Percentiles rank a stretch among this genome's conserved stretches.
Conservation (phyloP, 2,888 invertebrate genomes). For the Steinernema hermaphroditum region DNA sequence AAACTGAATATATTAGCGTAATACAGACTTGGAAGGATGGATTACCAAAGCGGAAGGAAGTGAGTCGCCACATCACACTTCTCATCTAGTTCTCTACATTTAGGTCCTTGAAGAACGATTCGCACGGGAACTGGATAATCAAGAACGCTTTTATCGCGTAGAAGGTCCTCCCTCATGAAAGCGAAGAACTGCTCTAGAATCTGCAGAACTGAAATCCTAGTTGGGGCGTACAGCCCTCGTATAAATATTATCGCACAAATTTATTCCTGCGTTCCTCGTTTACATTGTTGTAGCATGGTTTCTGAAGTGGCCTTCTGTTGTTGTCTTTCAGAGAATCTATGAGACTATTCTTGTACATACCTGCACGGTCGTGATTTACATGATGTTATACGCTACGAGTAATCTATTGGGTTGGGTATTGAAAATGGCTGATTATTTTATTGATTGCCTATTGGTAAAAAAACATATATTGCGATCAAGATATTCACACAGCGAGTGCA, state of each 20-base stretch:
- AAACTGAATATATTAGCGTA: constrained; percentile 58
- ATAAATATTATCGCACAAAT: too few species aligned
- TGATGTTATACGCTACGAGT: constrained; percentile 12
- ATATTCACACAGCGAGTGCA: constrained; percentile 53
- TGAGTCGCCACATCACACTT: too few species aligned
- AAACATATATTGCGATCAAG: too few species aligned
- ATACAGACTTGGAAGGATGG: constrained; percentile 57
- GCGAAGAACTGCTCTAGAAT: too few species aligned
- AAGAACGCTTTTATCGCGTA: constrained; percentile 57
- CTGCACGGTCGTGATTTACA: neutral
- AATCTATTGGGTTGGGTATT: too few species aligned
- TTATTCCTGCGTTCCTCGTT: too few species aligned
- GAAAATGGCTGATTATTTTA: too few species aligned
- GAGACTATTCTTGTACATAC: neutral
- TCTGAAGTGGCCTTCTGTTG: constrained; percentile 3
- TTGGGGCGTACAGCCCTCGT: too few species aligned
- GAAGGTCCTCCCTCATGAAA: neutral
- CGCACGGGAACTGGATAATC: constrained; percentile 56
- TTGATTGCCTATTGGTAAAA: too few species aligned
- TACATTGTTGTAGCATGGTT: neutral
- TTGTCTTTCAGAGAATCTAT: neutral
- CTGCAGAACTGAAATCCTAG: too few species aligned
- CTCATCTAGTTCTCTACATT: too few species aligned
- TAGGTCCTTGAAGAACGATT: constrained; percentile 60
- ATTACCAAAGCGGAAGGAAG: constrained; percentile 57